phyloP scores from a whole-genome alignment of 2,797 vertebrate genomes.

The Phalanger gymnotis region DNA sequence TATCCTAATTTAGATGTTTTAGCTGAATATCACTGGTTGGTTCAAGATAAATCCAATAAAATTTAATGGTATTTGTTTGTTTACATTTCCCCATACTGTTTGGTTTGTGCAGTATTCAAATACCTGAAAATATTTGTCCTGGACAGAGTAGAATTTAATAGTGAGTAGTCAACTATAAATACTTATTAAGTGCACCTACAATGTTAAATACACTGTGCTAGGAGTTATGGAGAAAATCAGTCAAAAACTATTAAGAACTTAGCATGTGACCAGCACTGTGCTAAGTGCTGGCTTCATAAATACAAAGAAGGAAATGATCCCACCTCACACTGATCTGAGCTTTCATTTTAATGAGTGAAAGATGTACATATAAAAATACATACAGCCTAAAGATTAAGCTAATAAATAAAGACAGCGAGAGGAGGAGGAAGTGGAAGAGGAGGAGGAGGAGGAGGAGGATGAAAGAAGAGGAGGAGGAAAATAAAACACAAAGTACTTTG shows the following conservation, averaged over 20 bases:
- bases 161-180: not conserved
- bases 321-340: not conserved
- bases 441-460: not conserved
- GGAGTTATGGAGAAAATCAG: not conserved
- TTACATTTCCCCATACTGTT: not conserved
- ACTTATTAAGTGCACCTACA: not conserved
- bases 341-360: not conserved
- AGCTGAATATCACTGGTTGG: not conserved
- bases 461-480: not conserved
- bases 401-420: not conserved
- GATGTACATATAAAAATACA: not conserved
- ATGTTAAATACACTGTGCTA: not conserved
- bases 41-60: not conserved
- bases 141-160: not conserved
- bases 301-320: not conserved
- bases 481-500: not conserved
- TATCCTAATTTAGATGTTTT: not conserved
- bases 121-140: not conserved
- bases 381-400: not conserved
- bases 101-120: not conserved
- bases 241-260: not conserved
- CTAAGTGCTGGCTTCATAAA: not conserved
- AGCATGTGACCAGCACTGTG: not conserved
- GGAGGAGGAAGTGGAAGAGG: not conserved
- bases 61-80: not conserved